Evolutionary conservation across 2,888 invertebrate species (phyloP).

Genomic region (Agriopis leucophaearia): DNA sequence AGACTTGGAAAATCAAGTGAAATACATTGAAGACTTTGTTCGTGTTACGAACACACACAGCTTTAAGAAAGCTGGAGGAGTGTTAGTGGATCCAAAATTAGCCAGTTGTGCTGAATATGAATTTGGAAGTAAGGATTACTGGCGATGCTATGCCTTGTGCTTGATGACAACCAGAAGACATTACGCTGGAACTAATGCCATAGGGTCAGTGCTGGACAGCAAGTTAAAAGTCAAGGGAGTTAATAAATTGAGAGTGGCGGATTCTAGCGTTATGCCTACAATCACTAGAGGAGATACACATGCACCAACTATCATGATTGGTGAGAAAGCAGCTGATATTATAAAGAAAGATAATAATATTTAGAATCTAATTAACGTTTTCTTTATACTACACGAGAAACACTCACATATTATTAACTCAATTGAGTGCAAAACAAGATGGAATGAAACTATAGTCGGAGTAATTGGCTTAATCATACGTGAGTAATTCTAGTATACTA

Average conservation of each 20-base stretch:
- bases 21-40: slow-evolving; percentile 52
- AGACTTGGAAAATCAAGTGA: slow-evolving; percentile 55
- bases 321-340: slow-evolving; percentile 53
- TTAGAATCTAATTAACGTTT: not conserved
- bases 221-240: slow-evolving; percentile 68
- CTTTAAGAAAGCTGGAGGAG: slow-evolving; percentile 52
- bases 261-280: slow-evolving; percentile 78
- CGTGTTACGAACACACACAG: slow-evolving; percentile 53
- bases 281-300: slow-evolving; percentile 85
- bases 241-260: slow-evolving; percentile 51
- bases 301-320: slow-evolving; percentile 70
- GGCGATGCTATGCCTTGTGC: slow-evolving; percentile 49
- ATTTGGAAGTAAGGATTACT: slow-evolving; percentile 48
- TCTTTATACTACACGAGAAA: no score
- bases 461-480: no score
- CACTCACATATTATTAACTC: no score
- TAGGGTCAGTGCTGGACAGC: slow-evolving; percentile 91
- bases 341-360: slow-evolving; percentile 47
- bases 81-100: slow-evolving; percentile 45
- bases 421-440: no score
- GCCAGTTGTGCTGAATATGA: slow-evolving; percentile 35
- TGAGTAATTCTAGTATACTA: no score
- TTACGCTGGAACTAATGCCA: slow-evolving; percentile 89
- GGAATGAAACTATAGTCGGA: no score
- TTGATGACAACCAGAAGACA: slow-evolving; percentile 89